Evolutionary conservation across 2,797 vertebrate genomes (phyloP).

Genomic region (Allochrocebus solatus): DNA sequence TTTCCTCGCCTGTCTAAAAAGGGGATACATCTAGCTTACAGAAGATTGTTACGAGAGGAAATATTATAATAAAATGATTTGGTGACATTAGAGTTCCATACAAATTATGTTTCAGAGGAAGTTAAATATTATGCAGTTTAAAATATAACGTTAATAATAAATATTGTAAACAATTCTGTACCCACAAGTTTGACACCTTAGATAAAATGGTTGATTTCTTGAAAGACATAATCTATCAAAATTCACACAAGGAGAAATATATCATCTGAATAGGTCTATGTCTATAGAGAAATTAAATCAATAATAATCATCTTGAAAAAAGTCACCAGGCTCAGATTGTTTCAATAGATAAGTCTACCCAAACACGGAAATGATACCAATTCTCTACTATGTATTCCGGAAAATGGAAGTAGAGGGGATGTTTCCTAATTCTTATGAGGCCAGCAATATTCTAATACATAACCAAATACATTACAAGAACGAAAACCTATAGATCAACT

Average conservation of each 20-base stretch:
- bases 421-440: not conserved
- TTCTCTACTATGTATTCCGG: not conserved
- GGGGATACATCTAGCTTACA: not conserved
- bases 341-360: not conserved
- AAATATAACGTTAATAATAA: not conserved
- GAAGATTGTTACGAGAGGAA: not conserved
- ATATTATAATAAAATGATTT: not conserved
- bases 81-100: not conserved
- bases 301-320: not conserved
- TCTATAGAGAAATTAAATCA: not conserved
- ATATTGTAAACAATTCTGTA: not conserved
- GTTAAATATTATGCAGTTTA: not conserved
- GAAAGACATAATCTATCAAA: not conserved
- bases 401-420: not conserved
- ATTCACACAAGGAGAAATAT: not conserved
- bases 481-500: not conserved
- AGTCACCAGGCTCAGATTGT: not conserved
- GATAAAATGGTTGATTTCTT: not conserved
- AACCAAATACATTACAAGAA: not conserved
- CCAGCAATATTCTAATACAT: not conserved
- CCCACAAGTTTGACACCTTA: not conserved
- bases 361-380: not conserved
- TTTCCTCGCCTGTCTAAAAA: not conserved
- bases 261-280: not conserved
- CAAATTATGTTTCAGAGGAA: not conserved